phyloP scores from a whole-genome alignment of 2,888 invertebrate genomes.

The Crepidodera aurea region DNA sequence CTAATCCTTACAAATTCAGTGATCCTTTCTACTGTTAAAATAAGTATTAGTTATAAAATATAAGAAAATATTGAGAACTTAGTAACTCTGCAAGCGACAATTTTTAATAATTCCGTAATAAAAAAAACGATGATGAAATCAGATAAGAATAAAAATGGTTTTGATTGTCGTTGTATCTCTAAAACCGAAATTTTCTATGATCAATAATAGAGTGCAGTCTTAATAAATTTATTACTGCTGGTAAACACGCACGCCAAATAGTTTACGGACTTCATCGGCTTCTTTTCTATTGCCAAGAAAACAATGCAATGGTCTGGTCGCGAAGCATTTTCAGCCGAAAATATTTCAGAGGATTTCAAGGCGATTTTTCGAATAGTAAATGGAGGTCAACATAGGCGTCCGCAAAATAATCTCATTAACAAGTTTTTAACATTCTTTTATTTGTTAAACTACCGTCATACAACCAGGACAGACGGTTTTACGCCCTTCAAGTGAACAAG shows the following conservation, averaged over 20 bases:
- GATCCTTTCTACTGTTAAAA: no score
- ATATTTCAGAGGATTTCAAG: constrained; percentile 16
- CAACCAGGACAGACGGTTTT: no score
- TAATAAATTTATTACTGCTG: constrained; percentile 37
- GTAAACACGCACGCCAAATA: constrained; percentile 35
- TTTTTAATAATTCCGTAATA: no score
- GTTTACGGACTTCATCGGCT: constrained; percentile 29
- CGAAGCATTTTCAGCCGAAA: constrained; percentile 16
- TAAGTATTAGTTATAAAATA: no score
- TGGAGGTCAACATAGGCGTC: not conserved
- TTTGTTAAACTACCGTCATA: no score
- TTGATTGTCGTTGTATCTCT: constrained; percentile 11
- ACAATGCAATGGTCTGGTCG: constrained; percentile 19
- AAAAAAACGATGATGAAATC: not conserved
- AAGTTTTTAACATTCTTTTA: not conserved
- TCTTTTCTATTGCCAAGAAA: constrained; percentile 30
- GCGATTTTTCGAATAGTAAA: constrained; percentile 3
- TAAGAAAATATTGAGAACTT: no score
- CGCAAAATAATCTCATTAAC: not conserved
- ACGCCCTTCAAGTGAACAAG: no score
- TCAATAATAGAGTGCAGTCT: constrained; percentile 34
- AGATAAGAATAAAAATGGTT: constrained; percentile 3
- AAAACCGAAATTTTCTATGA: constrained; percentile 28
- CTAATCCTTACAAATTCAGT: no score
- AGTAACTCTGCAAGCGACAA: no score